Base-by-base conservation (phyloP, 2,113 vertebrate genomes). In the Proteles cristata region DNA sequence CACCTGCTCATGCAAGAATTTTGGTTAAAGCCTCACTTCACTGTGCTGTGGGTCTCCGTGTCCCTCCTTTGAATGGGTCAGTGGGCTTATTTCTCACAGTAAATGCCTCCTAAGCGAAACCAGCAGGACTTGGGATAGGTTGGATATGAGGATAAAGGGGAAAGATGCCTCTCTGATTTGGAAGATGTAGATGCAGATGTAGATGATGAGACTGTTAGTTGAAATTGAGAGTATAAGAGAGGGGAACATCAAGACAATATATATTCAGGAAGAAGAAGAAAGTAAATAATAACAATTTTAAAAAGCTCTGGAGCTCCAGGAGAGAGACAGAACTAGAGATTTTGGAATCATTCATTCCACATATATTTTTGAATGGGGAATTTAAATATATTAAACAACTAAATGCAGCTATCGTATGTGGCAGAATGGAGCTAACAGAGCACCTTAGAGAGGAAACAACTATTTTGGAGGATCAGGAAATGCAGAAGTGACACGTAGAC, bases 371-470 rank as follows among this genome's bases (percentile, higher is more conserved):
- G 12, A 79, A 31, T 68, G 43, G 26, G 10, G 45, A 81, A 33
- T 92, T 92, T 81, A 90, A 95, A 90, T 93, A 91, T 43, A 88
- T 61, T 80, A 86, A 92, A 63, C 6, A 77, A 71, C 4, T 79
- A 76, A 82, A 12, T 77, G n/a, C 4, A 82, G 26, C 53, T 82
- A 1, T 83, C 76, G 28, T 87, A 77, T 87, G 14, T n/a, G 25
- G 23, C 43, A 5, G 73, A n/a, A 26, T 80, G 17, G 16, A 15
- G n/a, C 35, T 86, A 77, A 48, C 7, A 74, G 26, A 83, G 35
- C 12, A 91, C 35, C 7, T 90, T 48, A 43, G 1, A 53, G 2
- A 9, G 23, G 43, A 15, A 73, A 23, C 84, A 55, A 53, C 50
- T 80, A 19, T 61, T 61, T 58, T 76, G 21, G 73, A 87, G 39